A percentile compares a stretch with the other conserved stretches of the same genome.
These are phyloP conservation scores for Salpingus planirostris DNA, from an alignment of 2,888 invertebrate genomes.

Conservation along the genomic window DNA sequence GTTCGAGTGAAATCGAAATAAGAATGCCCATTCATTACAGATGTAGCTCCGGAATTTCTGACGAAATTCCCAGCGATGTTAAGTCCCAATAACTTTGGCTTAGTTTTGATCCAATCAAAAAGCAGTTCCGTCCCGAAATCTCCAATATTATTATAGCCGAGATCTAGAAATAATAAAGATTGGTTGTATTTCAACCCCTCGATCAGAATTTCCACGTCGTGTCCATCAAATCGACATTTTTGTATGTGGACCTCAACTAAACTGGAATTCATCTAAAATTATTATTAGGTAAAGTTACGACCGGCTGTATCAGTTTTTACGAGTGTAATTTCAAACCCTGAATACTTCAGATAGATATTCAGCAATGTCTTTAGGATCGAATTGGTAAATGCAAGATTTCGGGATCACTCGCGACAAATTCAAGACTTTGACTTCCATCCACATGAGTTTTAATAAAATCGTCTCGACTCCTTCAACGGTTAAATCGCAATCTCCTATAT, in stretches of 20 bases:
- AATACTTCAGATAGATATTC: slow-evolving; percentile 30
- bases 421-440: slow-evolving; percentile 36
- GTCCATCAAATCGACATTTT: slow-evolving; percentile 51
- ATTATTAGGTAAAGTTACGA: slow-evolving; percentile 1
- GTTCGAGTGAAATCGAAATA: too few relatives aligned
- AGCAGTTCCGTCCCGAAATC: slow-evolving; percentile 50
- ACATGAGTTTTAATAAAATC: slow-evolving; percentile 42
- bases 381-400: slow-evolving; percentile 21
- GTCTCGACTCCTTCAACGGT: slow-evolving; percentile 49
- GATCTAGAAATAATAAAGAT: slow-evolving; percentile 49
- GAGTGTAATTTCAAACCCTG: too few relatives aligned
- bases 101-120: slow-evolving; percentile 45
- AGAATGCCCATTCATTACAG: too few relatives aligned
- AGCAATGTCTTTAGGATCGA: slow-evolving; percentile 30
- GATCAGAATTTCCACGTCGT: slow-evolving; percentile 50
- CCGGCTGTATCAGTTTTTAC: too few relatives aligned
- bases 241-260: slow-evolving; percentile 50
- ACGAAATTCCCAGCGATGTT: slow-evolving; percentile 51
- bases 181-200: slow-evolving; percentile 46
- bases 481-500: slow-evolving; percentile 51
- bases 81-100: slow-evolving; percentile 45
- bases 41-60: slow-evolving; percentile 47
- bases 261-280: slow-evolving; percentile 34
- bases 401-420: slow-evolving; percentile 40
- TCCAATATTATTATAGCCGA: slow-evolving; percentile 52